Evolutionary conservation across 2,113 vertebrate species (phyloP).

Genomic region (Oenanthe oenanthe): DNA sequence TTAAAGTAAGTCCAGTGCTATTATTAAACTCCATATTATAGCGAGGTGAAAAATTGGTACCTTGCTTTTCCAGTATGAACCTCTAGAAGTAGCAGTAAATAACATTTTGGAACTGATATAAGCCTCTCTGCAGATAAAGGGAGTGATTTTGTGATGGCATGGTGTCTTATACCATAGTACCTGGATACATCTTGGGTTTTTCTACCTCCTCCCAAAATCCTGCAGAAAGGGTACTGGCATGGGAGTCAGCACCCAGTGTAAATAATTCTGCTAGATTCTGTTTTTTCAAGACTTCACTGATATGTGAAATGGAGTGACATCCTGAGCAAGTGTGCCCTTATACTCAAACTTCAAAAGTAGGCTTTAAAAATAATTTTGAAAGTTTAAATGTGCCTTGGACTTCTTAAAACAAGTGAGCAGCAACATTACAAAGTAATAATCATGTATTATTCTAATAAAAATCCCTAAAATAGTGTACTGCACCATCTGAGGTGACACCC

Average conservation of each 20-base stretch:
- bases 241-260: neutral
- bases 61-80: neutral
- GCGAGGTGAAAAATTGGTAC: neutral
- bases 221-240: neutral
- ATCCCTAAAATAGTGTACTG: neutral
- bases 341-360: neutral
- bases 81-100: neutral
- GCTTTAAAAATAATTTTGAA: neutral
- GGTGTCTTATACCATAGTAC: neutral
- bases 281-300: neutral
- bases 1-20: neutral
- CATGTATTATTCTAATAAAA: neutral
- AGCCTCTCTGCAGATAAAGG: neutral
- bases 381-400: neutral
- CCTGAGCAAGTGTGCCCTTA: neutral
- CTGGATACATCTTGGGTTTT: neutral
- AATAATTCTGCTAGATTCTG: neutral
- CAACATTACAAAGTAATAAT: neutral
- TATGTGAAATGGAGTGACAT: neutral
- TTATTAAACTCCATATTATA: neutral
- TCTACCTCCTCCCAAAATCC: neutral
- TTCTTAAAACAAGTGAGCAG: neutral
- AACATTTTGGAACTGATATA: neutral
- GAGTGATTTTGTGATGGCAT: neutral
- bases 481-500: neutral